Conservation (phyloP, 1,140 invertebrate genomes). For the Drosophila ohnishii region DNA sequence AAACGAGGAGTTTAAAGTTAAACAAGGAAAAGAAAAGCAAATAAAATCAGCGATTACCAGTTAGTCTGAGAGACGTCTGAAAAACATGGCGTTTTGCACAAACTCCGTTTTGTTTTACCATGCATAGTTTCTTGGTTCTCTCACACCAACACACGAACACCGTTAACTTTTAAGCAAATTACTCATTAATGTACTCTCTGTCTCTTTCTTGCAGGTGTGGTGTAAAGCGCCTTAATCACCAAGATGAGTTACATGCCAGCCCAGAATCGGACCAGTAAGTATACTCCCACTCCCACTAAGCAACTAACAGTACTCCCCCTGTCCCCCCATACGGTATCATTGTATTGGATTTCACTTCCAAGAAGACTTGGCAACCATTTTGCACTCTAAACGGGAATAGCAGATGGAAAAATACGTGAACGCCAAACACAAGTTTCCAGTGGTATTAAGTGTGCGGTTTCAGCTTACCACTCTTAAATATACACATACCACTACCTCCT, state of each 20-base stretch:
- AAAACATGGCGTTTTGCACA: neutral
- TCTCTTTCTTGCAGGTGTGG: constrained; percentile 74
- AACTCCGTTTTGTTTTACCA: constrained; percentile 7
- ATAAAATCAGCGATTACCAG: constrained; percentile 12
- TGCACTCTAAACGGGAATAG: constrained; percentile 2
- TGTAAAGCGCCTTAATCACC: constrained; percentile 83
- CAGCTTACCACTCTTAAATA: neutral
- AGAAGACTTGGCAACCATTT: constrained; percentile 8
- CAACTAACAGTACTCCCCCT: constrained; percentile 1
- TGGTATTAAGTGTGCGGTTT: neutral
- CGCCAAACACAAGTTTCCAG: constrained; percentile 4
- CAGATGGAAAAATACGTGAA: neutral
- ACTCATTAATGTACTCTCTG: constrained; percentile 29
- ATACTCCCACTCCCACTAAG: constrained; percentile 7
- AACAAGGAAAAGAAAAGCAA: constrained; percentile 2
- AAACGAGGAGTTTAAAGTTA: constrained; percentile 19
- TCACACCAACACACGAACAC: neutral
- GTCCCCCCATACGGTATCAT: neutral
- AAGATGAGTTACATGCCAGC: constrained; percentile 92
- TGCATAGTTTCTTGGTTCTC: constrained; percentile 6
- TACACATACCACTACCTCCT: neutral
- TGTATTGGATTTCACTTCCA: constrained; percentile 19
- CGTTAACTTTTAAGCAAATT: constrained; percentile 40
- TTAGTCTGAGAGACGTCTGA: constrained; percentile 5
- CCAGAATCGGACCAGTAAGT: constrained; percentile 91